Evolutionary conservation across 2,888 invertebrate genomes (phyloP), one percentile per base, ranked within the genome.

Genomic region (Torymus auratus): DNA sequence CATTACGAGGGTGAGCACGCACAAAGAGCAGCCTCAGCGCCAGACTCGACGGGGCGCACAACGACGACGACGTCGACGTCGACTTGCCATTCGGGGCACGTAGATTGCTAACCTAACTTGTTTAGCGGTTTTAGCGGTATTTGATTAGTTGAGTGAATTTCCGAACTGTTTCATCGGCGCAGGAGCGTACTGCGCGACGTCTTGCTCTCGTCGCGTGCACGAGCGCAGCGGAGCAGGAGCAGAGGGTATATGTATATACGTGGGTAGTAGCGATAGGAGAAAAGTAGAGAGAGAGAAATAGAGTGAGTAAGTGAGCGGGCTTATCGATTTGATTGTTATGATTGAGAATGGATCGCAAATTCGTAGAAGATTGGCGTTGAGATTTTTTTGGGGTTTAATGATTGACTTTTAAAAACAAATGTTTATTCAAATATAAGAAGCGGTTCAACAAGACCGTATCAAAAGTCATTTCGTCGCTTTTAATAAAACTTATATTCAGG

Each of bases 61-160:
- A 55, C 76, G 58, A 78, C 69, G 68, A 13, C 68, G 79, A 75
- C 67, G 53, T 3, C 70, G 53, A 69, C 81, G 82, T 78, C 61
- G 77, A 72, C 84, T 81, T 78, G 82, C 86, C 88, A 90, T 89
- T 90, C 89, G 84, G 83, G 83, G 86, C 89, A 90, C 89, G 90
- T 89, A 89, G 87, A 89, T 88, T 88, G 88, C 88, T 87, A 89
- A 88, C 88, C 88, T 87, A 89, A 90, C 89, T 89, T 90, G 90
- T 89, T 89, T 88, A 86, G 88, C 86, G 89, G 89, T 90, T 89
- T 90, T 88, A 88, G 88, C 86, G 89, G 88, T 88, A 90, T 89
- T 90, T 89, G 88, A 89, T 89, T 89, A 89, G 89, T 89, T 89
- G 87, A 90, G 88, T 89, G 88, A 88, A 89, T 89, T 90, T 87